These are phyloP conservation scores for Zalophus californianus DNA, from an alignment of 2,797 vertebrate genomes.

Conservation along the genomic window DNA sequence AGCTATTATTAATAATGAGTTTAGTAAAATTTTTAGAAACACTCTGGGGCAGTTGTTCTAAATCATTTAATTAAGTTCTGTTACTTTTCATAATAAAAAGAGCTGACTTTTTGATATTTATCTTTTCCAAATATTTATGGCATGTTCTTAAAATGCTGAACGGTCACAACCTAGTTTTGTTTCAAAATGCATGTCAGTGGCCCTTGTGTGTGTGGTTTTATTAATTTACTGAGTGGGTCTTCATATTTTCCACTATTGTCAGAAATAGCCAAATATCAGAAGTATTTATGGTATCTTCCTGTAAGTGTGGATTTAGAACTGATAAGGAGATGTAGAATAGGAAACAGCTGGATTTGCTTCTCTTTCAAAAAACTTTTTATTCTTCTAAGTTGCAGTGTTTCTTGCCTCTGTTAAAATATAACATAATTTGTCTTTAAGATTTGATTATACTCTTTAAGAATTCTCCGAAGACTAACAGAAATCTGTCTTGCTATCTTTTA, in stretches of 20 bases:
- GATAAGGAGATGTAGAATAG: slow-evolving; percentile 55
- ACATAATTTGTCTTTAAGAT: slow-evolving; percentile 26
- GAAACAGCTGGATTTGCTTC: slow-evolving; percentile 67
- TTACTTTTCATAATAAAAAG: slow-evolving; percentile 43
- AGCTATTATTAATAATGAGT: background rate
- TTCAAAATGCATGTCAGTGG: background rate
- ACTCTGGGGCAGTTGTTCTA: background rate
- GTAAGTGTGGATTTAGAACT: slow-evolving; percentile 63
- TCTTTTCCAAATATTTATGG: slow-evolving; percentile 23
- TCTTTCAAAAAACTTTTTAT: background rate
- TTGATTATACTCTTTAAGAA: slow-evolving; percentile 47
- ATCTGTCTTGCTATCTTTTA: background rate
- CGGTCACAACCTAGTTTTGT: background rate
- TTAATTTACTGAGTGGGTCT: slow-evolving; percentile 52
- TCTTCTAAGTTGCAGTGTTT: slow-evolving; percentile 59
- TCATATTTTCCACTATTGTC: slow-evolving; percentile 50
- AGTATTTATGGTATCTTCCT: slow-evolving; percentile 66
- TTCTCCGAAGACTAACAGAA: slow-evolving; percentile 44
- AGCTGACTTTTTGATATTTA: slow-evolving; percentile 11
- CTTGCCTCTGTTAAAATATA: slow-evolving; percentile 51
- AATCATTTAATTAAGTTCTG: background rate
- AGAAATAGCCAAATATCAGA: slow-evolving; percentile 63
- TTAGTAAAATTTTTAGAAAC: slow-evolving; percentile 63
- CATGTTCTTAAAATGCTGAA: slow-evolving; percentile 32
- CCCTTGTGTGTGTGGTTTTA: background rate